Conservation (phyloP, 35 echinoderm and acorn worm species). For the Lytechinus pictus region DNA sequence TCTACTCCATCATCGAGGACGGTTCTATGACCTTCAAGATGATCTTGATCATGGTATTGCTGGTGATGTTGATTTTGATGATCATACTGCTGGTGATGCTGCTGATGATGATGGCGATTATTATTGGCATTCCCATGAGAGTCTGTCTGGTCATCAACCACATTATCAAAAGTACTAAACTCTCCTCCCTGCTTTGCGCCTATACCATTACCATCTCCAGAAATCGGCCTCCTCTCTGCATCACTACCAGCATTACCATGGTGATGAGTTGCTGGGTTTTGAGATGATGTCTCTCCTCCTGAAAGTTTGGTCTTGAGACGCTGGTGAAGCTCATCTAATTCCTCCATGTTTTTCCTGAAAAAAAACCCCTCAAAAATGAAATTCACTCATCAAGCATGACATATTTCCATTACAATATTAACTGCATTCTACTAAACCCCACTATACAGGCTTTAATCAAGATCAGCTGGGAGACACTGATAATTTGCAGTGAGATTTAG, state of each 20-base stretch:
- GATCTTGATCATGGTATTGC: background rate
- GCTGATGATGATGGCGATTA: background rate
- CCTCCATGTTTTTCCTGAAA: constrained; percentile 76
- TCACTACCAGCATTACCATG: background rate
- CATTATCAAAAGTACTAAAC: background rate
- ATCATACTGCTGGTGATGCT: background rate
- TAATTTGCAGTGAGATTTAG: too few relatives aligned
- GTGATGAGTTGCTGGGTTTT: constrained; percentile 6
- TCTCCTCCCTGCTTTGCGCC: background rate
- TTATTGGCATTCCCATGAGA: background rate
- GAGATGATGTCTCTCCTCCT: constrained; percentile 40
- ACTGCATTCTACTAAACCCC: too few relatives aligned
- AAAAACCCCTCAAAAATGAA: background rate
- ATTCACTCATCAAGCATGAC: too few relatives aligned
- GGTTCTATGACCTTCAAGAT: background rate
- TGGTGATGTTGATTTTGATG: background rate
- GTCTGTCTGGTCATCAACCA: background rate
- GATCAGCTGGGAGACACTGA: too few relatives aligned
- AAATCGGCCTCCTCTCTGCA: background rate
- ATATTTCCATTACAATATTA: too few relatives aligned
- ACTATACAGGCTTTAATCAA: too few relatives aligned
- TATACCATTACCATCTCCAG: background rate
- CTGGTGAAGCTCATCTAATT: constrained; percentile 70
- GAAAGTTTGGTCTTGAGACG: constrained; percentile 57
- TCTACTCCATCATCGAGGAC: background rate